A percentile compares a stretch with the other conserved stretches of the same genome.
phyloP scores from a whole-genome alignment of 2,797 vertebrate genomes.

The Buphagus erythrorhynchus region DNA sequence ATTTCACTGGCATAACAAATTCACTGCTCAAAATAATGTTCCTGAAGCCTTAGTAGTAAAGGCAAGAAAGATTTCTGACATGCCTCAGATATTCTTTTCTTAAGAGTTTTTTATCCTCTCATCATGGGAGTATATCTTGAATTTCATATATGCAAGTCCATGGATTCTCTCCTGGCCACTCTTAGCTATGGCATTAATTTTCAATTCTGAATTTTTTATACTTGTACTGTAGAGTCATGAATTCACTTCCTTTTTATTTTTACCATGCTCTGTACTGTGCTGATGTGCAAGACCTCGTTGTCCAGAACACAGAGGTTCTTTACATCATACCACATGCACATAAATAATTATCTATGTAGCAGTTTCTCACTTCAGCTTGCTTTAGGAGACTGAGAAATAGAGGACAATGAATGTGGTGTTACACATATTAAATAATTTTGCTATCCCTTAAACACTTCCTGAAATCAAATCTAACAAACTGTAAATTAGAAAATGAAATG shows the following conservation, averaged over 20 bases:
- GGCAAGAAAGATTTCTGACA: not conserved
- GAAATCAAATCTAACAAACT: not conserved
- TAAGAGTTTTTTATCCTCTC: not conserved
- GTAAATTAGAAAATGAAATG: not conserved
- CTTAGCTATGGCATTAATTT: not conserved
- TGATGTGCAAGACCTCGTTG: not conserved
- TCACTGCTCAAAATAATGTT: not conserved
- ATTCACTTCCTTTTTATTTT: not conserved
- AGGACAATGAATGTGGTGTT: not conserved
- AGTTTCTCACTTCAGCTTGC: not conserved
- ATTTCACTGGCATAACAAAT: slow-evolving; percentile 46
- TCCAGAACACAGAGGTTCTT: not conserved
- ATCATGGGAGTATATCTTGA: not conserved
- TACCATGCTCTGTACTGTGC: not conserved
- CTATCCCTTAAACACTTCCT: not conserved
- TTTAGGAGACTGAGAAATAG: not conserved
- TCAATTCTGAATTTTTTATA: not conserved
- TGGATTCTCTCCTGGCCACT: not conserved
- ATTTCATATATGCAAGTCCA: not conserved
- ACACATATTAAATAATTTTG: not conserved
- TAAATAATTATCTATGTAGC: not conserved
- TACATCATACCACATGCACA: not conserved
- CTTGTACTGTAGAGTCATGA: not conserved
- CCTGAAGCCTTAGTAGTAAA: not conserved
- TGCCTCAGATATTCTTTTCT: not conserved